Evolutionary conservation across 2,888 invertebrate species (phyloP), one percentile per base, ranked within the genome.

Genomic region (Nasonovia ribisnigri): DNA sequence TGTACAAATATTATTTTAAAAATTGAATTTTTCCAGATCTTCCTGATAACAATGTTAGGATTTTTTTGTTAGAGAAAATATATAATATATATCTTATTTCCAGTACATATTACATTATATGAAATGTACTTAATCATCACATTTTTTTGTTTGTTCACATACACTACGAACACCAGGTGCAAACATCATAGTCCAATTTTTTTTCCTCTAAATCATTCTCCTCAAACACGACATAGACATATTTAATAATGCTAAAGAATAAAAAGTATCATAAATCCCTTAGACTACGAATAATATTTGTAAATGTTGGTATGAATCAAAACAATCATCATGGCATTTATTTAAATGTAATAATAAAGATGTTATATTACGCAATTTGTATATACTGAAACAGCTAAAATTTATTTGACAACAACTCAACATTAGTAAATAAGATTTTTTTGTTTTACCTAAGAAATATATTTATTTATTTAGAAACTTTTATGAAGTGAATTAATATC

Each of bases 41-140:
- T 36, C 29, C 29, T 13, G 43, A 57, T 51, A 87, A 88, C 54
- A 42, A 88, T 36, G 54, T 54, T 54, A 36, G 4, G 42, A 86
- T n/a, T 46, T 86, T 48, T 86, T 86, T 86, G 36, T 46, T 86
- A 46, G 5, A 86, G 6, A 86, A 88, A 24, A 54, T 54, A 54
- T 26, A 54, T 42, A 1, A 20, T 67, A 67, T 67, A 67, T 67
- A n/a, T 36, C n/a, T 67, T 36, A 11, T 54, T 29, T 43, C 36
- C 29, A 36, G 46, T 89, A 46, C 6, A 42, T 89, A 60, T 57
- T 46, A 89, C 46, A 46, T 26, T 24, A 90, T 46, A 48, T 16
- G 24, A 36, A 90, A n/a, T n/a, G 1, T 60, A 90, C 60, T 90
- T 67, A 67, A 90, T 90, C 90, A 90, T 67, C 90, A 24, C 20